Percentiles rank a stretch among this genome's conserved stretches.
Conservation (phyloP, 1,140 invertebrate genomes). For the Apis cerana region DNA sequence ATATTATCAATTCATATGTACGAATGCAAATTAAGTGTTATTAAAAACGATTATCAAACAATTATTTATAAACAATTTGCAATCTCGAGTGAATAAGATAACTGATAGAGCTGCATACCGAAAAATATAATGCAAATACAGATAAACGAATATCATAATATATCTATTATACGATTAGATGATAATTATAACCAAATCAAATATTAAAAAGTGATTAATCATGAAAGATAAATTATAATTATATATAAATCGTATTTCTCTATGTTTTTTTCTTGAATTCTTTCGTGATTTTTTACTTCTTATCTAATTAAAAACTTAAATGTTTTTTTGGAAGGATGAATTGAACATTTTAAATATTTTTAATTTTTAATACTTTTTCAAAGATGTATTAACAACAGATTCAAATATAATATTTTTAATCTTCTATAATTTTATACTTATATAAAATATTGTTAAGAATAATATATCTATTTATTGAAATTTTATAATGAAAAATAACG, state of each 20-base stretch:
- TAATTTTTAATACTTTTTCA: neutral
- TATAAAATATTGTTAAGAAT: neutral
- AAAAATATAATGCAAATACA: neutral
- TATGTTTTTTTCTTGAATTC: neutral
- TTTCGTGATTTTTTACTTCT: neutral
- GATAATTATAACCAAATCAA: slow-evolving; percentile 10
- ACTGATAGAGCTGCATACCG: no score
- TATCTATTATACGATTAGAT: neutral
- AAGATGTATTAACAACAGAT: no score
- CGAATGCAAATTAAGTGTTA: no score
- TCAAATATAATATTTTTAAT: neutral
- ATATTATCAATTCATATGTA: no score
- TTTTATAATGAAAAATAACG: neutral
- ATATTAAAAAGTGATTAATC: neutral
- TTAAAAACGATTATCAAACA: no score
- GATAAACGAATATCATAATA: neutral
- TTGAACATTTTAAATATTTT: neutral
- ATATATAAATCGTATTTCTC: neutral
- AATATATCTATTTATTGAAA: neutral
- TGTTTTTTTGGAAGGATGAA: neutral
- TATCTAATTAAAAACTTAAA: neutral
- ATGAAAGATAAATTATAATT: neutral
- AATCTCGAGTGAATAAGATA: no score
- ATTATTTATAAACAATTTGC: no score
- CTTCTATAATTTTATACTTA: accelerated